Percentiles rank a stretch among this genome's conserved stretches.
Evolutionary conservation across 1,140 invertebrate genomes (phyloP).

Genomic region (Trichomalopsis sarcophagae): DNA sequence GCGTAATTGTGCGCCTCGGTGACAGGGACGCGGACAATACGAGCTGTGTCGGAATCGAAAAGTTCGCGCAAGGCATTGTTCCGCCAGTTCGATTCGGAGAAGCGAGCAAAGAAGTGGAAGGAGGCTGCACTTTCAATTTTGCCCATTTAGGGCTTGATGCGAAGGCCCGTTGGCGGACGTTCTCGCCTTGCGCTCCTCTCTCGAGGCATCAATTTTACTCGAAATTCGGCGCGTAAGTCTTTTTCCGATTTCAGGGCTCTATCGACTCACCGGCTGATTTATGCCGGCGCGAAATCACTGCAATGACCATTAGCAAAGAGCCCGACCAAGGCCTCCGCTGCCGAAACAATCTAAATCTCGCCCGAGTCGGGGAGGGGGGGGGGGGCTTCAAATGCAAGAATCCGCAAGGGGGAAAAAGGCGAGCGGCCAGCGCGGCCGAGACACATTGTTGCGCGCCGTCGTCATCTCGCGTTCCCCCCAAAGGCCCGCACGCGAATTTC

Average conservation of each 20-base stretch:
- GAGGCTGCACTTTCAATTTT: conserved; percentile 70
- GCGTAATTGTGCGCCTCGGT: too few species aligned
- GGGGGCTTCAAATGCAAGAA: too few species aligned
- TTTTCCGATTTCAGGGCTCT: conserved; percentile 42
- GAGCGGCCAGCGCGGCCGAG: background rate
- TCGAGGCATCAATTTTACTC: too few species aligned
- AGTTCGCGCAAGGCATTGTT: background rate
- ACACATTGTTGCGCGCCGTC: background rate
- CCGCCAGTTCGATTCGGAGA: background rate
- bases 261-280: conserved; percentile 51
- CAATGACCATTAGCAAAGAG: too few species aligned
- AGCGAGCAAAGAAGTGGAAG: too few species aligned
- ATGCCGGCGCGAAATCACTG: conserved; percentile 46
- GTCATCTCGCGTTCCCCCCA: conserved; percentile 49
- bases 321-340: too few species aligned
- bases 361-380: too few species aligned
- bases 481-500: conserved; percentile 40
- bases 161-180: conserved; percentile 60
- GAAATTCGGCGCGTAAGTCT: conserved; percentile 33
- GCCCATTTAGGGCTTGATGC: conserved; percentile 65
- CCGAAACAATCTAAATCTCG: too few species aligned
- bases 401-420: too few species aligned
- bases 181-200: too few species aligned
- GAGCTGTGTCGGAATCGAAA: too few species aligned
- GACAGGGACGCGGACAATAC: too few species aligned